Base-by-base conservation (phyloP, 2,888 invertebrate species). In the Escarpia spicata region DNA sequence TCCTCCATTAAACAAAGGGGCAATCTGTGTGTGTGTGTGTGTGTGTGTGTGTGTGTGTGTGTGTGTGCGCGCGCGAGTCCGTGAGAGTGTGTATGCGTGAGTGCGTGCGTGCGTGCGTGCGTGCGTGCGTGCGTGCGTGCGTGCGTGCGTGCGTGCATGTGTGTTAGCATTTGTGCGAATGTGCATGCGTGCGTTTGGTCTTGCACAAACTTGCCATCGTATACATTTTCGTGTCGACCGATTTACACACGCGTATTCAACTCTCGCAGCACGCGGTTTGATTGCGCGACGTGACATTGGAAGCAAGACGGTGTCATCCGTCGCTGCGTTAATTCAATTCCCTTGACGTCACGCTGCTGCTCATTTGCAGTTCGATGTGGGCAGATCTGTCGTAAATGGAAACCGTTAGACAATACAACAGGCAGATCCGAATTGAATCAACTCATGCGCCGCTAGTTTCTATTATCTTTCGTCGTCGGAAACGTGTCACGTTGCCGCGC, bases 341-440 rank as follows among this genome's bases (percentile, higher is more conserved):
- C 75, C 75, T 26, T 75, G 75, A n/a, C 75, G 75, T 75, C 75
- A 75, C 26, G 75, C 75, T 75, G 75, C 19, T 75, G 75, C 75
- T 75, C 75, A 75, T 75, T 75, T n/a, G 75, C 75, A 2, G 75
- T n/a, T 75, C 75, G 75, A 19, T 26, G 75, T 26, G 26, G 19
- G 75, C 75, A 75, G 75, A 75, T 75, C 75, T 75, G 75, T 75
- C 75, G 75, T 75, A 75, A 75, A 75, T 75, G 75, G 75, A 75
- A n/a, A 75, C 75, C 75, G 75, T 75, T 75, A 75, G 75, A 75
- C 75, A 75, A 75, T 75, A 75, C 75, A 75, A 26, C 75, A 26
- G 75, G 75, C 75, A 75, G 75, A 75, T 75, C 75, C 75, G 75
- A 75, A 75, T 75, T 75, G 75, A 75, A 75, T 75, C 19, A 75